Conservation (phyloP, 2,797 vertebrate genomes). For the Cygnus olor region DNA sequence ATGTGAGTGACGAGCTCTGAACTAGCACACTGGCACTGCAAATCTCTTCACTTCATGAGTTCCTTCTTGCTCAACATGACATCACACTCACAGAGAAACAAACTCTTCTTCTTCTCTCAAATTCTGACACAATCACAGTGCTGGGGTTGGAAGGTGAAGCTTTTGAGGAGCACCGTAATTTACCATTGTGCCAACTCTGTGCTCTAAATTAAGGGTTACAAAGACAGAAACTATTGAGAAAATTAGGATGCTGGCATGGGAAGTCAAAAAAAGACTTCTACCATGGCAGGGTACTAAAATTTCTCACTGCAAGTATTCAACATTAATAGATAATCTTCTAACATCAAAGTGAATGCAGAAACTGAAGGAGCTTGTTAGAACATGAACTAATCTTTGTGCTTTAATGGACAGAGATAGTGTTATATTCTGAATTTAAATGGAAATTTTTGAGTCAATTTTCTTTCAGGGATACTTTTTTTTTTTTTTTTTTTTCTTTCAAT, state of each 20-base stretch:
- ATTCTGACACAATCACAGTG: constrained; percentile 10
- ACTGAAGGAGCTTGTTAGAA: constrained; percentile 33
- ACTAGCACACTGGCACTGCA: constrained; percentile 34
- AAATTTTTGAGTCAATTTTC: constrained; percentile 23
- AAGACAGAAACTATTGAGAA: constrained; percentile 45
- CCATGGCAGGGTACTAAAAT: constrained; percentile 34
- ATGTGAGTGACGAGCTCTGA: constrained; percentile 38
- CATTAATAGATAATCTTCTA: constrained; percentile 61
- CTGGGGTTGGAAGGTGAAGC: constrained; percentile 21
- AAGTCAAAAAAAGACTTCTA: background rate
- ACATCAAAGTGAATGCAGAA: background rate
- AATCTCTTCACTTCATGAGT: constrained; percentile 37
- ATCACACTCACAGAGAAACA: constrained; percentile 55
- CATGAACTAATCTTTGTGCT: constrained; percentile 1
- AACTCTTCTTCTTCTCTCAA: constrained; percentile 45
- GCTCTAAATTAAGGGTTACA: constrained; percentile 66
- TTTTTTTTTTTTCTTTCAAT: background rate
- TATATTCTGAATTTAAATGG: background rate
- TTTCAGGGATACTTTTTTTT: constrained; percentile 2
- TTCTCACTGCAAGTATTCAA: constrained; percentile 11
- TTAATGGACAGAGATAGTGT: constrained; percentile 6
- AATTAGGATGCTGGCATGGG: constrained; percentile 15
- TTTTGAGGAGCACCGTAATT: constrained; percentile 7
- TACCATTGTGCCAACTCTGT: constrained; percentile 21
- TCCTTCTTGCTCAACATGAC: constrained; percentile 30